These are phyloP conservation scores for Oedothorax gibbosus DNA, from an alignment of 1,140 invertebrate species.

Conservation along the genomic window DNA sequence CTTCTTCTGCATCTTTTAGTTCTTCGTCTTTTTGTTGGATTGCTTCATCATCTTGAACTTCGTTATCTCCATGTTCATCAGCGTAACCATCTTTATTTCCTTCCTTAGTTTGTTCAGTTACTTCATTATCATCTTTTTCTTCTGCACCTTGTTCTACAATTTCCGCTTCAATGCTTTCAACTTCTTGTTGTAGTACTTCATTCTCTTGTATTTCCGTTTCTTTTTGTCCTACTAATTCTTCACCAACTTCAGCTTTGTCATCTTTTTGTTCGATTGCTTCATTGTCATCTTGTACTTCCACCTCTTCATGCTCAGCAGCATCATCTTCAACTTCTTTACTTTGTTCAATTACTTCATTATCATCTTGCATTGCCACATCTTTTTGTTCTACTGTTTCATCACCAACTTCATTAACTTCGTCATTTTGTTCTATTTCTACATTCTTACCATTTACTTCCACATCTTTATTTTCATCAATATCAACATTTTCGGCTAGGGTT, in stretches of 20 bases:
- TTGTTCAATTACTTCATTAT: not conserved
- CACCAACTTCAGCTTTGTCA: not conserved
- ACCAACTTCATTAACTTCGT: not conserved
- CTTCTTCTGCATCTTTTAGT: not conserved
- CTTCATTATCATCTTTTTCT: not conserved
- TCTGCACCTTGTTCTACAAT: not conserved
- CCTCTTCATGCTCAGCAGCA: not conserved
- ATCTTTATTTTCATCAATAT: conserved; percentile 7
- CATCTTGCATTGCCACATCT: not conserved
- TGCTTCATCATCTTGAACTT: not conserved
- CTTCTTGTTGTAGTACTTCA: not conserved
- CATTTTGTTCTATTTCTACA: not conserved
- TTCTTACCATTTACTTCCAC: not conserved
- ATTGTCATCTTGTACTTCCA: not conserved
- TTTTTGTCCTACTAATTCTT: not conserved
- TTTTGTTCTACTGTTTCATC: not conserved
- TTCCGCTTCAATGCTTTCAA: not conserved
- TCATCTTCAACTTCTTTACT: not conserved
- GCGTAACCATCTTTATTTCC: not conserved
- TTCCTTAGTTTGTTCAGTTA: conserved; percentile 1
- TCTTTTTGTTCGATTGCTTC: not conserved
- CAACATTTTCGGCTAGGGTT: not conserved
- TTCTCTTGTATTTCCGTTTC: not conserved
- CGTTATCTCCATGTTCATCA: not conserved
- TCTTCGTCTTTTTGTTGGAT: not conserved